A percentile compares a stretch with the other conserved stretches of the same genome.
These are phyloP conservation scores for Pteropus rufus DNA, from an alignment of 2,797 vertebrate species.

Conservation along the genomic window DNA sequence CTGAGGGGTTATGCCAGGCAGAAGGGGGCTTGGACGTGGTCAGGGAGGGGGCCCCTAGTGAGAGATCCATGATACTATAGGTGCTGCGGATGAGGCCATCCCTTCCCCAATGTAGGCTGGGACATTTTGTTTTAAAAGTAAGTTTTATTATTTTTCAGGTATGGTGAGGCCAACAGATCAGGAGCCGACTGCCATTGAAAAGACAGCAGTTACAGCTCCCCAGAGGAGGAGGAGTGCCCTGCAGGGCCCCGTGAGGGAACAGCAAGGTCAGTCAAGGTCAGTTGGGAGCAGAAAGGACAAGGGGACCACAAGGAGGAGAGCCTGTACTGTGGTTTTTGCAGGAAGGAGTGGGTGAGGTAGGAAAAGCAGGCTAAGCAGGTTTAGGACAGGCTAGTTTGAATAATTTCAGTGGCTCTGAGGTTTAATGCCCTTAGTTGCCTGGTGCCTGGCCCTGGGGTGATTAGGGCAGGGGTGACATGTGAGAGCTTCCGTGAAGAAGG, in stretches of 20 bases:
- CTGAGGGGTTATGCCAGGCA: too few species aligned
- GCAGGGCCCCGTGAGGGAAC: background rate
- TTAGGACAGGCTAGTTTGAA: background rate
- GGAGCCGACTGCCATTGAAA: rapidly evolving
- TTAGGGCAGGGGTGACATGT: background rate
- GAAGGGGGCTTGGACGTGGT: background rate
- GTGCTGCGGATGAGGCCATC: too few species aligned
- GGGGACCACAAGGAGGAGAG: rapidly evolving
- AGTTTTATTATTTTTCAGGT: background rate
- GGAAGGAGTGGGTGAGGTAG: rapidly evolving
- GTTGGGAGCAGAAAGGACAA: rapidly evolving
- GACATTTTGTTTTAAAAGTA: background rate
- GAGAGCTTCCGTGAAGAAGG: background rate
- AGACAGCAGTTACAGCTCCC: background rate
- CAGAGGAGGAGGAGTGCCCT: rapidly evolving
- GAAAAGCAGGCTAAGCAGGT: background rate
- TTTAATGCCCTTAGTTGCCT: background rate
- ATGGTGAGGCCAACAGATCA: background rate
- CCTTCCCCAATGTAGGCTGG: background rate
- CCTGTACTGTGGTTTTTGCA: background rate
- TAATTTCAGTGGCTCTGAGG: background rate
- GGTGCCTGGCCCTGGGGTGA: background rate
- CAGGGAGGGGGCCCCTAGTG: rapidly evolving
- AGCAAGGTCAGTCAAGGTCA: rapidly evolving
- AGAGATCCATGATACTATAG: rapidly evolving